Percentiles rank a stretch among this genome's conserved stretches.
These are phyloP conservation scores for Polyommatus icarus DNA, from an alignment of 2,888 invertebrate genomes.

Conservation along the genomic window DNA sequence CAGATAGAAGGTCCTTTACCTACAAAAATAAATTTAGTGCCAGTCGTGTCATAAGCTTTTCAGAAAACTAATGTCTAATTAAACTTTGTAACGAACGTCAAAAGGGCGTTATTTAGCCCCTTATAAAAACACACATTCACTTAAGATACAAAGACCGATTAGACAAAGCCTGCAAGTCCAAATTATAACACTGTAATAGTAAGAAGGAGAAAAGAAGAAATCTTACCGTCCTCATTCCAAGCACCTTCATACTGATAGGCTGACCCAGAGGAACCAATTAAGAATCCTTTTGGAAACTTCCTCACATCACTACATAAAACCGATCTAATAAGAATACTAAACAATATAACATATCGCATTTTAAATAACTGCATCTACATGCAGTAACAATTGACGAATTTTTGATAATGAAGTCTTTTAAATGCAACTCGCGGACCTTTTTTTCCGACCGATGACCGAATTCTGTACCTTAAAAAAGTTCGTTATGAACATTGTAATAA, in stretches of 20 bases:
- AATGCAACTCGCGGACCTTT: background rate
- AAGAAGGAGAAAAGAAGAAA: background rate
- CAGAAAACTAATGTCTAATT: too few relatives aligned
- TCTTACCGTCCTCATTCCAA: constrained; percentile 77
- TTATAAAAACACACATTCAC: too few relatives aligned
- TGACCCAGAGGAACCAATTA: constrained; percentile 67
- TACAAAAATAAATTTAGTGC: constrained; percentile 46
- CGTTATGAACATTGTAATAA: too few relatives aligned
- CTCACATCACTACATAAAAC: constrained; percentile 37
- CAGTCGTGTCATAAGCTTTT: background rate
- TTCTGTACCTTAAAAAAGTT: too few relatives aligned
- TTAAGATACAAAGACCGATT: too few relatives aligned
- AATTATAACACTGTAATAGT: background rate
- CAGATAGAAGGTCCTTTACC: constrained; percentile 81
- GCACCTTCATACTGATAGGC: constrained; percentile 81
- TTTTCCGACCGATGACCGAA: too few relatives aligned
- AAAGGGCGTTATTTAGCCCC: too few relatives aligned
- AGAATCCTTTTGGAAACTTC: constrained; percentile 55
- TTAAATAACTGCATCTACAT: background rate
- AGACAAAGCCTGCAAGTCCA: background rate
- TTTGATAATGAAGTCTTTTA: background rate
- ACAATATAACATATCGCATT: background rate
- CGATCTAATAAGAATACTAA: background rate
- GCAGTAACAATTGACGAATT: background rate
- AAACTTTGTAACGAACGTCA: too few relatives aligned